A percentile compares a stretch with the other conserved stretches of the same genome.
Conservation (phyloP, 53 echinoderm and acorn worm species). For the Pentamera pediparva region DNA sequence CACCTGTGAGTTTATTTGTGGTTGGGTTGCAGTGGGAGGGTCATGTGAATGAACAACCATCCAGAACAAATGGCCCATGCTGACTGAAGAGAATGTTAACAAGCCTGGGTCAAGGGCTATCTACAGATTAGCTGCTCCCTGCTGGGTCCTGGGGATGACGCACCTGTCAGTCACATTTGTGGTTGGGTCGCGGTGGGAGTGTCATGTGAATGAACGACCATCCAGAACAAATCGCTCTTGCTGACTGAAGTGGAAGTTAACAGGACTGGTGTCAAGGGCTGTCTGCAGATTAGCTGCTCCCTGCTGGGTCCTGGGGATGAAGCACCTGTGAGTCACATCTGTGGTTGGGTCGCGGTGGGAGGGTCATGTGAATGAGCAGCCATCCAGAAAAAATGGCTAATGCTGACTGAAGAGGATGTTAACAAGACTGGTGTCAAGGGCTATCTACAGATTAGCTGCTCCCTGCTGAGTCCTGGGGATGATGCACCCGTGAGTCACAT, state of each 20-base stretch:
- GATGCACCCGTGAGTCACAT: no score
- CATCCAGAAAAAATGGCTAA: no score
- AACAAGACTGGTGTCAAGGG: no score
- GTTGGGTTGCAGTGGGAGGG: no score
- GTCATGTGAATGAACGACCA: no score
- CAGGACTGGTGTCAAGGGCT: slow-evolving; percentile 76
- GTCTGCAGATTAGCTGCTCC: slow-evolving; percentile 57
- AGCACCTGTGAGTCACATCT: slow-evolving; percentile 56
- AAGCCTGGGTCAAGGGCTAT: slow-evolving; percentile 86
- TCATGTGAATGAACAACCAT: no score
- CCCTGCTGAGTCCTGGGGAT: no score
- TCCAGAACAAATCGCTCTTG: slow-evolving; percentile 82
- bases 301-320: slow-evolving; percentile 79
- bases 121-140: slow-evolving; percentile 67
- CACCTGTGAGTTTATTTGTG: background rate
- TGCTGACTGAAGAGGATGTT: no score
- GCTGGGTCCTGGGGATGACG: slow-evolving; percentile 84
- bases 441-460: no score
- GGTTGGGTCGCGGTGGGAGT: slow-evolving; percentile 49
- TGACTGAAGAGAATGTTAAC: slow-evolving; percentile 72
- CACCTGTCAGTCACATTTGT: slow-evolving; percentile 89
- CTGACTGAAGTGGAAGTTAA: slow-evolving; percentile 64
- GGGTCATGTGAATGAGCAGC: no score
- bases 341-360: no score
- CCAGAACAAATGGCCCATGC: slow-evolving; percentile 89